Evolutionary conservation across 2,797 vertebrate species (phyloP), one percentile per base, ranked within the genome.

Genomic region (Danio jaintianensis): DNA sequence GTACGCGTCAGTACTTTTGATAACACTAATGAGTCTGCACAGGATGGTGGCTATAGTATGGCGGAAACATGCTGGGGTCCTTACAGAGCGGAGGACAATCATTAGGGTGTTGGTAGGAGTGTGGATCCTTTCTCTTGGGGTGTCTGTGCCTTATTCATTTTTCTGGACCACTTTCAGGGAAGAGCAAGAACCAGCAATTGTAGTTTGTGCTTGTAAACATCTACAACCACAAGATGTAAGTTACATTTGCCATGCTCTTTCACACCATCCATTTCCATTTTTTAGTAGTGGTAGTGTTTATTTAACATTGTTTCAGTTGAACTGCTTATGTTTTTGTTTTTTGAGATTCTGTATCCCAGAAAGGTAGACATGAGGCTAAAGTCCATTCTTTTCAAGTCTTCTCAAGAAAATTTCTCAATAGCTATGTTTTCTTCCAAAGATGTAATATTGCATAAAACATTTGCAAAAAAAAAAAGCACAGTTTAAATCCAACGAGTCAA

Each of bases 1-100:
- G 96, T 96, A 96, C 20, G 95, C 96, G 73, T 97, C 96, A 85
- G 95, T 97, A 81, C 86, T 96, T 42, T 90, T 97, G 88, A 96
- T 97, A 87, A 93, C 88, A 52, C 87, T 96, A 68, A 96, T 97
- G 94, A 97, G 96, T 82, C 69, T 97, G 80, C 94, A 96, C 90
- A 89, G 96, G 66, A 90, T 96, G 85, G 86, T 96, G 58, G 94
- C 95, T 0, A 90, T 97, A 72, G 86, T 94, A 67, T 92, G 94
- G 87, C 95, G 96, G 0, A 94, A 92, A 53, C 91, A 91, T 47
- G 73, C 92, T 20, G 85, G 87, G 4, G 18, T 81, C 9, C 75
- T 95, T 64, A 91, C 89, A 4, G 87, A 90, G 58, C 89, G 90
- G 4, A 91, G 68, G 73, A 86, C 86, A 0, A 91, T 95, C 0